Evolutionary conservation across 2,888 invertebrate genomes (phyloP).

Genomic region (Drosophila robusta): DNA sequence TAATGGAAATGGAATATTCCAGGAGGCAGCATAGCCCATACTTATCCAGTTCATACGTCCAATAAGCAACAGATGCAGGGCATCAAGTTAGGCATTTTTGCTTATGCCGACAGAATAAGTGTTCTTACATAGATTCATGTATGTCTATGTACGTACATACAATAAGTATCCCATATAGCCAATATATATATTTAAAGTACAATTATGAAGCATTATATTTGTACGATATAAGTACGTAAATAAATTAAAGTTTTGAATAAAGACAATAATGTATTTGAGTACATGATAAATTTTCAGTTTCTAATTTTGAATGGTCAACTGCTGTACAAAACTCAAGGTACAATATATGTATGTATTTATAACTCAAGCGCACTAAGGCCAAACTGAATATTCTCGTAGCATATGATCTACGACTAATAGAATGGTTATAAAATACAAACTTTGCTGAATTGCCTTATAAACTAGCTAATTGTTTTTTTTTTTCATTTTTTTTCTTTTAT

Average conservation of each 20-base stretch:
- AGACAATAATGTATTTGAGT: conserved; percentile 71
- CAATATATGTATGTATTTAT: conserved; percentile 56
- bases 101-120: conserved; percentile 2
- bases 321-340: conserved; percentile 72
- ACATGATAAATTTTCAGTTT: conserved; percentile 73
- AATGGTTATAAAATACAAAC: conserved; percentile 79
- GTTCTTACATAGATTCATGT: conserved; percentile 10
- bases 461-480: conserved; percentile 64
- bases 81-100: conserved; percentile 8
- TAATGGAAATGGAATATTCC: conserved; percentile 1
- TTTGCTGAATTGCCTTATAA: conserved; percentile 62
- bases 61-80: conserved; percentile 9
- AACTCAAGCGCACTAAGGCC: conserved; percentile 62
- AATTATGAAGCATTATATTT: conserved; percentile 57
- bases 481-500: conserved; percentile 31
- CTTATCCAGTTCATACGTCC: conserved; percentile 31
- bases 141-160: conserved; percentile 21
- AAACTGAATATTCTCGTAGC: conserved; percentile 66
- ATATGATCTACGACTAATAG: conserved; percentile 65
- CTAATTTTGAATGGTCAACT: conserved; percentile 64
- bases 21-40: conserved; percentile 12
- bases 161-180: conserved; percentile 48
- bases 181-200: conserved; percentile 48
- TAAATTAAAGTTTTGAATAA: conserved; percentile 61
- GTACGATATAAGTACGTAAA: conserved; percentile 53